phyloP scores from a whole-genome alignment of 2,113 vertebrate genomes.

The Podocnemis expansa region DNA sequence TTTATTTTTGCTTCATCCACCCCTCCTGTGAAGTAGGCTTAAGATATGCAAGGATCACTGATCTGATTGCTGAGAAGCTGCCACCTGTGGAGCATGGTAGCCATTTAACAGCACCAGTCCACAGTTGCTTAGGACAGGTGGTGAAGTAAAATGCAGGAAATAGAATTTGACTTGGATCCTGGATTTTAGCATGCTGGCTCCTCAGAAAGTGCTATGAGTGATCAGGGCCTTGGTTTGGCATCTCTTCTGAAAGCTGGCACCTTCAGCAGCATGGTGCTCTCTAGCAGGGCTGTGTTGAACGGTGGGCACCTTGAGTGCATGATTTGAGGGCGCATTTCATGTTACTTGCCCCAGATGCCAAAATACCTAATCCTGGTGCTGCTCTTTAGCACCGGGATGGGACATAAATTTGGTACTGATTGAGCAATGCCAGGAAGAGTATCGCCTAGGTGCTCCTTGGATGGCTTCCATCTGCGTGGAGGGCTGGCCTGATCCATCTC shows the following conservation, averaged over 20 bases:
- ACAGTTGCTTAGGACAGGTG: neutral
- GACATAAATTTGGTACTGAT: too few relatives aligned
- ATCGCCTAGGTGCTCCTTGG: too few relatives aligned
- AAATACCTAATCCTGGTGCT: too few relatives aligned
- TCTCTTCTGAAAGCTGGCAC: neutral
- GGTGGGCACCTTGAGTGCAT: too few relatives aligned
- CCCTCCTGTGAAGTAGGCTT: neutral
- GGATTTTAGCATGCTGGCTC: neutral
- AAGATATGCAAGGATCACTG: neutral
- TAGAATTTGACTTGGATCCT: neutral
- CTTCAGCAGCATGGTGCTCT: neutral
- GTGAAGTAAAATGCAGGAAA: too few relatives aligned
- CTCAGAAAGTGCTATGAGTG: neutral
- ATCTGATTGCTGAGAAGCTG: neutral
- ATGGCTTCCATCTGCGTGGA: too few relatives aligned
- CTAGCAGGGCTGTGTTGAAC: too few relatives aligned
- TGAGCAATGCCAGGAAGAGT: too few relatives aligned
- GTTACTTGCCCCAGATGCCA: too few relatives aligned
- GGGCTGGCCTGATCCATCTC: too few relatives aligned
- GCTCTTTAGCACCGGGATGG: neutral
- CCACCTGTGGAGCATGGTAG: neutral
- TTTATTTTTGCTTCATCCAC: neutral
- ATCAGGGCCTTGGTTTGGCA: neutral
- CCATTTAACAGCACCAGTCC: neutral
- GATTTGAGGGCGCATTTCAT: too few relatives aligned